A percentile compares a stretch with the other conserved stretches of the same genome.
phyloP scores from a whole-genome alignment of 2,797 vertebrate species.

The Merluccius polli region DNA sequence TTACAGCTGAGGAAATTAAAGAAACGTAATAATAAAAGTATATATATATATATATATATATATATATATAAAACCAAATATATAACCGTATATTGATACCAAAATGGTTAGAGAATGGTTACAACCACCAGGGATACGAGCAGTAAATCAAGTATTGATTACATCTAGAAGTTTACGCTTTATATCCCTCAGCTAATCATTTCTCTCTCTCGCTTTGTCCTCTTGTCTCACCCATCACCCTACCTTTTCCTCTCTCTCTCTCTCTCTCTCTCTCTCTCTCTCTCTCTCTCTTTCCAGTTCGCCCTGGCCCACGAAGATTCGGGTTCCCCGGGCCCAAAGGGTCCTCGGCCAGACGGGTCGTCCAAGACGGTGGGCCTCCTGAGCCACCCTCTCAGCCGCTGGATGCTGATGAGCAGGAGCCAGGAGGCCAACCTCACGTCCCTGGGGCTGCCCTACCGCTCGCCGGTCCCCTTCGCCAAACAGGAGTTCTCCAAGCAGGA shows the following conservation, averaged over 20 bases:
- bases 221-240: neutral
- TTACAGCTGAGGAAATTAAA: slow-evolving; percentile 51
- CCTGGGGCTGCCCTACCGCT: slow-evolving; percentile 82
- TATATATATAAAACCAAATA: neutral
- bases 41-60: slow-evolving; percentile 24
- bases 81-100: slow-evolving; percentile 36
- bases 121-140: slow-evolving; percentile 49
- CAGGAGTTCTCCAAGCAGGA: slow-evolving; percentile 84
- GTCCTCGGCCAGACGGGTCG: slow-evolving; percentile 55
- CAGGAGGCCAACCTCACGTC: slow-evolving; percentile 78
- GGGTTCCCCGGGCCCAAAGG: slow-evolving; percentile 67
- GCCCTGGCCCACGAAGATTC: slow-evolving; percentile 79
- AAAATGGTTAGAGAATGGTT: slow-evolving; percentile 62
- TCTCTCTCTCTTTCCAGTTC: slow-evolving; percentile 67
- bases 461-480: slow-evolving; percentile 74
- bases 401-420: slow-evolving; percentile 75
- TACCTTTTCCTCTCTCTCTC: neutral
- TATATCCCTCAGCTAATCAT: slow-evolving; percentile 48
- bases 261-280: neutral
- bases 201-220: slow-evolving; percentile 29
- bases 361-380: slow-evolving; percentile 72
- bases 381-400: slow-evolving; percentile 76
- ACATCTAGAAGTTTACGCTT: slow-evolving; percentile 54
- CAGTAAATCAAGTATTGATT: slow-evolving; percentile 71
- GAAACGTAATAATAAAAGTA: slow-evolving; percentile 53